phyloP scores from a whole-genome alignment of 2,888 invertebrate species.

The Caenorhabditis imperialis region DNA sequence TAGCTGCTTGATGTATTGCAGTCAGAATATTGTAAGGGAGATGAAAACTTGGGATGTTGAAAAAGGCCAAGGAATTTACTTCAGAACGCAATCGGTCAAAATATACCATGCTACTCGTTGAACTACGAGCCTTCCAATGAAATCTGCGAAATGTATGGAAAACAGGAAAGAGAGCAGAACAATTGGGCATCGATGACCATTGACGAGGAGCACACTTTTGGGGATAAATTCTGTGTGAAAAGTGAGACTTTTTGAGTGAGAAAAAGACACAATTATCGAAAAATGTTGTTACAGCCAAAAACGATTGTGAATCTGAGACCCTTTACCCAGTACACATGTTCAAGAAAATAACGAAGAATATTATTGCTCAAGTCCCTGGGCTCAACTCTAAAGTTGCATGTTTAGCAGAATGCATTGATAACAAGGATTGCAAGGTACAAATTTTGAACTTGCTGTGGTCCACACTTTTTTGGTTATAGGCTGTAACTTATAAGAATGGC shows the following conservation, averaged over 20 bases:
- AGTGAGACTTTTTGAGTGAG: constrained; percentile 32
- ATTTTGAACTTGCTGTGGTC: not conserved
- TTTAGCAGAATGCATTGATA: constrained; percentile 62
- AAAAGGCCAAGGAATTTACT: constrained; percentile 4
- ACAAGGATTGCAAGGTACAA: constrained; percentile 58
- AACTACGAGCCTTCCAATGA: constrained; percentile 64
- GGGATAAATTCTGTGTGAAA: constrained; percentile 66
- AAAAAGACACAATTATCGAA: not conserved
- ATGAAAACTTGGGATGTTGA: not conserved
- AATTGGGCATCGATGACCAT: constrained; percentile 46
- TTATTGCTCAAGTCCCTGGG: constrained; percentile 52
- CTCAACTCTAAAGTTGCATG: constrained; percentile 64
- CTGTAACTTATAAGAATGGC: constrained; percentile 64
- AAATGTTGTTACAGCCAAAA: constrained; percentile 48
- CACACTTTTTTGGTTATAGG: constrained; percentile 20
- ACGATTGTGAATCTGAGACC: constrained; percentile 61
- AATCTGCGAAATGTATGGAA: constrained; percentile 61
- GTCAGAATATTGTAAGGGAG: constrained; percentile 62
- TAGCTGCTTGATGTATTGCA: constrained; percentile 67
- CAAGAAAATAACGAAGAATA: constrained; percentile 57
- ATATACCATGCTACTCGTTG: constrained; percentile 57
- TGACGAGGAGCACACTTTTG: constrained; percentile 60
- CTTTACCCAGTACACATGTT: constrained; percentile 62
- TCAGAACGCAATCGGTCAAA: constrained; percentile 59
- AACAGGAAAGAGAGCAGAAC: constrained; percentile 33